phyloP scores from a whole-genome alignment of 92 coral and sea anemone genomes.

The Desmophyllum pertusum region DNA sequence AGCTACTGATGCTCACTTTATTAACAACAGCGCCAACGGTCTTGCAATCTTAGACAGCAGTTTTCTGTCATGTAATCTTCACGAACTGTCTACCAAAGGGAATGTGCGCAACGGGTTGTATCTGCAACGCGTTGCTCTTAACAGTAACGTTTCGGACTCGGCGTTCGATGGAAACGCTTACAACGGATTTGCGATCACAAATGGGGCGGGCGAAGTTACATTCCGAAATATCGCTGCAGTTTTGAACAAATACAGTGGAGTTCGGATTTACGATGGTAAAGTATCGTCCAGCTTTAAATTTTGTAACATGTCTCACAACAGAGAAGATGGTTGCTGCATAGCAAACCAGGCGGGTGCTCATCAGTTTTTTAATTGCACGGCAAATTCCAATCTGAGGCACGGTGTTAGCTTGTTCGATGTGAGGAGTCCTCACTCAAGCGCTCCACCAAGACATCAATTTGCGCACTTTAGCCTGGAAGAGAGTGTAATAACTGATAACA shows the following conservation, averaged over 20 bases:
- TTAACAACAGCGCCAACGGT: constrained; percentile 29
- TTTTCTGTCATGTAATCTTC: not conserved
- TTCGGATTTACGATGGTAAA: constrained; percentile 41
- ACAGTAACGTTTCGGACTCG: constrained; percentile 23
- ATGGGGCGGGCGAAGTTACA: constrained; percentile 20
- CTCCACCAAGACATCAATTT: constrained; percentile 46
- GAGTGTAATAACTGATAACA: constrained; percentile 22
- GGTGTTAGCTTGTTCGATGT: constrained; percentile 39
- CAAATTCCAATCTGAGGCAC: constrained; percentile 9
- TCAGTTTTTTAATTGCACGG: not conserved
- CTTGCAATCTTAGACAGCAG: constrained; percentile 13
- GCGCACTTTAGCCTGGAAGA: constrained; percentile 13
- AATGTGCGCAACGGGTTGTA: not conserved
- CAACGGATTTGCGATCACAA: constrained; percentile 19
- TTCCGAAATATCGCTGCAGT: constrained; percentile 36
- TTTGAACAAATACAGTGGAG: constrained; percentile 30
- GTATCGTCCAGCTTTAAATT: not conserved
- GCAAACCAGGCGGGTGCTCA: constrained; percentile 31
- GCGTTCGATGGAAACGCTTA: not conserved
- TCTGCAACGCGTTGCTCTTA: constrained; percentile 8
- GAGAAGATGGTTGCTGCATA: constrained; percentile 41
- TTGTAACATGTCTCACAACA: constrained; percentile 8
- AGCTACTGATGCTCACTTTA: not conserved
- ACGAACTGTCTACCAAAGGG: constrained; percentile 5
- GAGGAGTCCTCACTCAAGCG: not conserved